phyloP scores from a whole-genome alignment of 2,113 vertebrate genomes.

The Dolichallabes microphthalmus region DNA sequence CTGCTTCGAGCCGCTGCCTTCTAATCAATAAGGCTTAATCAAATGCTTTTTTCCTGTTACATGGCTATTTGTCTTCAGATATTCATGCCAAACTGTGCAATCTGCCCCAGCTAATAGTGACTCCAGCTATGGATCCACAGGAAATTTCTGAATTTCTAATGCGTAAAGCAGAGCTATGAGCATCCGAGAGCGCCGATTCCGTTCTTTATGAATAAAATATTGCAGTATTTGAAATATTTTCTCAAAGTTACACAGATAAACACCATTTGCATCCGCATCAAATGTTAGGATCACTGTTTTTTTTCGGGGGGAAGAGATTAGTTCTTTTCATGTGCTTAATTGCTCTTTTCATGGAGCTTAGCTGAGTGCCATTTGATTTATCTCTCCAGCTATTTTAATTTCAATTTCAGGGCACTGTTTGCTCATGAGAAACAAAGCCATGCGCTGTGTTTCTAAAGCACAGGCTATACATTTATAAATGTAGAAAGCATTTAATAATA shows the following conservation, averaged over 20 bases:
- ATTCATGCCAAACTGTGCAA: slow-evolving; percentile 11
- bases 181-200: not conserved
- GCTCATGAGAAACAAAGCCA: not conserved
- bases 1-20: slow-evolving; percentile 31
- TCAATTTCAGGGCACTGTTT: not conserved
- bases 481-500: not conserved
- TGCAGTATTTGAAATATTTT: not conserved
- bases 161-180: not conserved
- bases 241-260: slow-evolving; percentile 36
- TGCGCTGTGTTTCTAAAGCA: not conserved
- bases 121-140: slow-evolving; percentile 1
- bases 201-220: slow-evolving; percentile 9
- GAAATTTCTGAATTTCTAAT: not conserved
- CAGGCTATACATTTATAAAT: not conserved
- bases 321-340: slow-evolving; percentile 33
- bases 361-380: slow-evolving; percentile 33
- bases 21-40: slow-evolving; percentile 51
- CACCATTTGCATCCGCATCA: not conserved
- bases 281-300: slow-evolving; percentile 21
- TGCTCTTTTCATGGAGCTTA: slow-evolving; percentile 37
- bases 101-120: not conserved
- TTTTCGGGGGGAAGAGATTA: not conserved
- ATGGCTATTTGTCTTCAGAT: slow-evolving; percentile 29
- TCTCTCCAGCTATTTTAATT: slow-evolving; percentile 2
- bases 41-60: slow-evolving; percentile 31